These are phyloP conservation scores for Parazoanthus swiftii DNA, from an alignment of 92 coral and sea anemone species.

Conservation along the genomic window DNA sequence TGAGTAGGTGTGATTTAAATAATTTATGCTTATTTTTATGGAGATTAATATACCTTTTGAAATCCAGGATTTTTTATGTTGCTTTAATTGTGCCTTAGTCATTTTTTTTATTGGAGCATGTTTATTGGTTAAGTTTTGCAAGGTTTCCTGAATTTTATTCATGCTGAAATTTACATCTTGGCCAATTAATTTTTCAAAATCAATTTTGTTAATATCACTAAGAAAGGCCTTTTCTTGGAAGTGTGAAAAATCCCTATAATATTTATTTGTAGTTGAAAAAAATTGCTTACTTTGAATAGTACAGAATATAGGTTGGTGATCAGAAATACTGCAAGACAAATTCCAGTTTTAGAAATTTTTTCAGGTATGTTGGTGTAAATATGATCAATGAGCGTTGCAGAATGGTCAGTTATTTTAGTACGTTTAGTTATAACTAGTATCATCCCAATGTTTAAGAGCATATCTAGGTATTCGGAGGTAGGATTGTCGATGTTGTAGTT, in stretches of 20 bases:
- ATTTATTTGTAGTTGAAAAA: not conserved
- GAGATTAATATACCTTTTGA: too few species aligned
- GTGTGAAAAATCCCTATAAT: too few species aligned
- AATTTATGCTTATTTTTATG: too few species aligned
- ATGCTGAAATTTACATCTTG: constrained; percentile 17
- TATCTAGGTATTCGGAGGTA: constrained; percentile 48
- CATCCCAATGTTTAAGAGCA: constrained; percentile 28
- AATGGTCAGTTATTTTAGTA: not conserved
- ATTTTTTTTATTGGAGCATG: constrained; percentile 12
- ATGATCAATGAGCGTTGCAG: too few species aligned
- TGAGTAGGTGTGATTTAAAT: too few species aligned
- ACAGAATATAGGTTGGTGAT: constrained; percentile 31
- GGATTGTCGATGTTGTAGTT: constrained; percentile 39
- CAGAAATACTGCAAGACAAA: constrained; percentile 21
- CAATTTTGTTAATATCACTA: constrained; percentile 2
- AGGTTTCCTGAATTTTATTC: not conserved
- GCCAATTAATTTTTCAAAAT: constrained; percentile 30
- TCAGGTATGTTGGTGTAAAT: not conserved
- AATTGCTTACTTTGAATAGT: constrained; percentile 13
- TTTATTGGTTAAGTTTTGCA: too few species aligned
- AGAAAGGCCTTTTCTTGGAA: not conserved
- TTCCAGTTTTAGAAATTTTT: constrained; percentile 31
- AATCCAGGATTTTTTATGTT: constrained; percentile 12
- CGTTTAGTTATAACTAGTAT: constrained; percentile 46
- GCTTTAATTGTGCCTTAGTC: too few species aligned